Percentiles rank a stretch among this genome's conserved stretches.
Conservation (phyloP, 92 coral and sea anemone genomes). For the Epizoanthus scotinus region DNA sequence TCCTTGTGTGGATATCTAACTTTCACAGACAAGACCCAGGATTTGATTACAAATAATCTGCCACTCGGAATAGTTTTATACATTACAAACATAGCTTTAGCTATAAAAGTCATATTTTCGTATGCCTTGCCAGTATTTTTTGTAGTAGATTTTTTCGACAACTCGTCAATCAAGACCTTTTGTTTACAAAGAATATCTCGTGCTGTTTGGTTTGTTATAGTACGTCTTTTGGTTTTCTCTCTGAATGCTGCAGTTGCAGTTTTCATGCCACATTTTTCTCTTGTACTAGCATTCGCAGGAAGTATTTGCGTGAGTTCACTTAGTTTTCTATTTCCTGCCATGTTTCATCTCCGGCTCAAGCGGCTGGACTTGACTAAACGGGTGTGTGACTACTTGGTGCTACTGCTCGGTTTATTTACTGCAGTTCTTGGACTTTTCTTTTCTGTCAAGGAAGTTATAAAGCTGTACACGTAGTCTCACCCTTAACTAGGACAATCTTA, state of each 20-base stretch:
- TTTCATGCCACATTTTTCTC: conserved; percentile 25
- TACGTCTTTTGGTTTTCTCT: conserved; percentile 5
- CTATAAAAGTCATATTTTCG: conserved; percentile 29
- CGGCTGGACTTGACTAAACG: conserved; percentile 8
- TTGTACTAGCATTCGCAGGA: conserved; percentile 25
- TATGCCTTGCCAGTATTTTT: conserved; percentile 28
- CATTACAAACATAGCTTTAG: conserved; percentile 21
- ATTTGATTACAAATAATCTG: too few species aligned
- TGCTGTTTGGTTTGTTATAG: conserved; percentile 4
- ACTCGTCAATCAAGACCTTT: conserved; percentile 20
- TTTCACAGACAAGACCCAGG: background rate
- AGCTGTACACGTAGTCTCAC: too few species aligned
- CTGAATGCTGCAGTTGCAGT: conserved; percentile 12
- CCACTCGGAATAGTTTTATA: background rate
- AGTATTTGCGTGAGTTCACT: conserved; percentile 19
- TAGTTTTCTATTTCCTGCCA: conserved; percentile 20
- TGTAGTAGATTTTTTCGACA: conserved; percentile 24
- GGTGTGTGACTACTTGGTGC: conserved; percentile 19
- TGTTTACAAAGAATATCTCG: conserved; percentile 17
- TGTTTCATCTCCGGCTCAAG: conserved; percentile 26
- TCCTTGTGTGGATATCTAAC: conserved; percentile 13
- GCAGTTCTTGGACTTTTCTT: conserved; percentile 25
- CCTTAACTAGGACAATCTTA: too few species aligned
- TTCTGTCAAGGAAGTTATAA: conserved; percentile 11
- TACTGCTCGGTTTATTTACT: conserved; percentile 24